Conservation (phyloP, 2,888 invertebrate species). For the Ypsolopha scabrella region DNA sequence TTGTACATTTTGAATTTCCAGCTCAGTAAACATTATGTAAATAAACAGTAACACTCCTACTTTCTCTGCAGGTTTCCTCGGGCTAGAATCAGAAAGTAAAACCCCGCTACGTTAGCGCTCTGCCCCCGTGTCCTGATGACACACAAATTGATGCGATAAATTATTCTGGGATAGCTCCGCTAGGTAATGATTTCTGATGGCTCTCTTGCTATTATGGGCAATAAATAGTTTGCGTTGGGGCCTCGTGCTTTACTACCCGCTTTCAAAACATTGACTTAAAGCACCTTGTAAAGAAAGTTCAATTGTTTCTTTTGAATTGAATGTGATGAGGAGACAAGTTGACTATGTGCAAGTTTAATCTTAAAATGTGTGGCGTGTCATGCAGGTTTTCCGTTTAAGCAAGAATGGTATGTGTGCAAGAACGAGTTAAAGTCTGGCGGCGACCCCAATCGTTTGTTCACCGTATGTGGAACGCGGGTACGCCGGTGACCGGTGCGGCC, state of each 20-base stretch:
- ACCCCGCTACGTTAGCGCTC: conserved; percentile 62
- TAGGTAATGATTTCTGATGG: conserved; percentile 8
- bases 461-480: conserved; percentile 62
- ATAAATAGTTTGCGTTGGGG: conserved; percentile 7
- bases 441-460: conserved; percentile 29
- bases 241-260: not conserved
- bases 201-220: conserved; percentile 7
- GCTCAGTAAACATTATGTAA: conserved; percentile 3
- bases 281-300: not conserved
- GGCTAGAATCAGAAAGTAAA: conserved; percentile 67
- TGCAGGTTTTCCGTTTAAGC: conserved; percentile 3
- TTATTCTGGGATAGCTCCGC: conserved; percentile 38
- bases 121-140: conserved; percentile 63
- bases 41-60: conserved; percentile 28
- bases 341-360: not conserved
- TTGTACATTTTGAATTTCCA: not conserved
- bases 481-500: conserved; percentile 13
- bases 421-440: conserved; percentile 8
- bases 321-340: not conserved
- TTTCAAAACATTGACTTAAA: not conserved
- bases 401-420: conserved; percentile 3
- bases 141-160: conserved; percentile 57
- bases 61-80: conserved; percentile 67
- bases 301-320: not conserved
- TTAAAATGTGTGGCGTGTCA: not conserved